Evolutionary conservation across 2,113 vertebrate genomes (phyloP).

Genomic region (Silurus asotus): DNA sequence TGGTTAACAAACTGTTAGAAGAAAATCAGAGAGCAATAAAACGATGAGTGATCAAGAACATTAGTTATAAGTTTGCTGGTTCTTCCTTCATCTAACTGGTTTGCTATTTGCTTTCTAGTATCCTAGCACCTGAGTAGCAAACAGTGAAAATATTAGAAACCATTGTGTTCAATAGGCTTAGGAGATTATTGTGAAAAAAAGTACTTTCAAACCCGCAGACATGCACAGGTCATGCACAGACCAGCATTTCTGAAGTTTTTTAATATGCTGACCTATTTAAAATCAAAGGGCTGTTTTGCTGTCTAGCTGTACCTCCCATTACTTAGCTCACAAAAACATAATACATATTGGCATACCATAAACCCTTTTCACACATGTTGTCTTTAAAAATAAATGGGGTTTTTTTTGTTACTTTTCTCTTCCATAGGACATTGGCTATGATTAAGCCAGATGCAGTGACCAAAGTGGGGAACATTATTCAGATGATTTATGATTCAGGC

Average conservation of each 20-base stretch:
- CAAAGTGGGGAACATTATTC: constrained; percentile 85
- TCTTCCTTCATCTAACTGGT: not conserved
- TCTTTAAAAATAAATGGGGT: not conserved
- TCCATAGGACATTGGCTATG: constrained; percentile 84
- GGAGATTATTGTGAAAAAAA: not conserved
- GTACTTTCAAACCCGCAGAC: not conserved
- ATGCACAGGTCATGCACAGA: not conserved
- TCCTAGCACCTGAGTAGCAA: not conserved
- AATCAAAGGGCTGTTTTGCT: not conserved
- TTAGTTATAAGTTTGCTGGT: not conserved
- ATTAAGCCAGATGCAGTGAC: constrained; percentile 85
- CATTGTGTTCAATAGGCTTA: not conserved
- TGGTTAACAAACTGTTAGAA: constrained; percentile 1
- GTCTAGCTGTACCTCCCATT: not conserved
- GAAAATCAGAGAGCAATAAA: constrained; percentile 18
- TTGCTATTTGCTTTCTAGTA: not conserved
- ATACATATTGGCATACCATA: not conserved
- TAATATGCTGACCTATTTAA: not conserved
- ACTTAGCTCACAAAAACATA: not conserved
- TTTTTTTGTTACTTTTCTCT: not conserved
- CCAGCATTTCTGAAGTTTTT: not conserved
- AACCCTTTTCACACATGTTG: not conserved
- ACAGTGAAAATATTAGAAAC: not conserved
- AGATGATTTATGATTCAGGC: constrained; percentile 80
- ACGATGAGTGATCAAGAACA: not conserved